A percentile compares a stretch with the other conserved stretches of the same genome.
Evolutionary conservation across 2,797 vertebrate genomes (phyloP).

Genomic region (Poecilia picta): DNA sequence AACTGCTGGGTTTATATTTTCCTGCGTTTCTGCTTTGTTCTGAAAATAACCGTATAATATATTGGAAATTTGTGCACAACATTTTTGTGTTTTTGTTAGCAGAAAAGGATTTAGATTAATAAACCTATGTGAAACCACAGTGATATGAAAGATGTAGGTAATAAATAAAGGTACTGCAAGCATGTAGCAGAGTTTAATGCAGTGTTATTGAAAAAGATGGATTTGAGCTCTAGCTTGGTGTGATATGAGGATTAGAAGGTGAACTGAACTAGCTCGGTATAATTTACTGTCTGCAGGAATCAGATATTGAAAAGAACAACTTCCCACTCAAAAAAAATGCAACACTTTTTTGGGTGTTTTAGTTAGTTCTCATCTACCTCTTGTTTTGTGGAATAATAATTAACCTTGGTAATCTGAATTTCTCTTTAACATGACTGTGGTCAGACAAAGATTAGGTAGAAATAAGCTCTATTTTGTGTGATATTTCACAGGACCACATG

Average conservation of each 20-base stretch:
- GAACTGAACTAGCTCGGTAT: neutral
- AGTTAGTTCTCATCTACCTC: slow-evolving; percentile 9
- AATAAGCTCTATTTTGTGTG: neutral
- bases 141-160: neutral
- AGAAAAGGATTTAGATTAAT: neutral
- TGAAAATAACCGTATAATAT: neutral
- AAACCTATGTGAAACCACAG: too few species aligned
- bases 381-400: neutral
- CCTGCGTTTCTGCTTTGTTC: neutral
- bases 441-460: neutral
- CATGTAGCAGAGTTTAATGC: neutral
- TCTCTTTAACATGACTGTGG: neutral
- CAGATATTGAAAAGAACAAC: neutral
- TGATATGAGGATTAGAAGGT: neutral
- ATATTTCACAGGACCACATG: neutral
- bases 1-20: neutral
- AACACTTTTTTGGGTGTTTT: neutral
- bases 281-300: neutral
- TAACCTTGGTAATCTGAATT: neutral
- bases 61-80: neutral
- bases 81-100: neutral
- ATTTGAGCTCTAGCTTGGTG: neutral
- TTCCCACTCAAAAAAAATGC: neutral
- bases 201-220: neutral
- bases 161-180: neutral